Base-by-base conservation (phyloP, 1,140 invertebrate genomes). In the Cotesia vestalis region DNA sequence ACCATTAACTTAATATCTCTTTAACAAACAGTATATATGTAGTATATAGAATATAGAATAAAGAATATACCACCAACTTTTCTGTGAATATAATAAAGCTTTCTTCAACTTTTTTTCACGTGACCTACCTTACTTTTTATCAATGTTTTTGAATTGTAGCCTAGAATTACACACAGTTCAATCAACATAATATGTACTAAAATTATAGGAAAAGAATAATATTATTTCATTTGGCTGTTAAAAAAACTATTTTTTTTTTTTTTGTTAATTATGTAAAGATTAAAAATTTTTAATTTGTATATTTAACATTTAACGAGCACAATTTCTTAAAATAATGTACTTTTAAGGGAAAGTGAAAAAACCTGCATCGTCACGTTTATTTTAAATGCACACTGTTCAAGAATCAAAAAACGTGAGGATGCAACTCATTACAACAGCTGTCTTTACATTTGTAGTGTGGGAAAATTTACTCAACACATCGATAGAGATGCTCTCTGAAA, bases 341-440 rank as follows among this genome's bases (percentile, higher is more conserved):
- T 20, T 59, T 59, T 20, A 40, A 17, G 69, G 66, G 66, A 75
- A 64, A 60, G 6, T 20, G 36, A 46, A 46, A 63, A 71, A 84
- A 84, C 76, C 77, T 85, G 84, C 84, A 81, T 79, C 80, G 82
- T 86, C 85, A 86, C 82, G 81, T 79, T 77, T 73, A 75, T 73
- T 61, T 69, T 71, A 8, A 46, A 69, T 46, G 57, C 36, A 57
- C 68, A 70, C 63, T 69, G 73, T 20, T 60, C 34, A 17, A 53
- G 66, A 9, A 27, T 64, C 52, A 63, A 64, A 71, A 76, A 76
- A 84, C 83, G 84, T 85, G 84, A 85, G 85, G 83, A 84, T 86
- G 84, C 84, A 86, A 86, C 83, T 86, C 84, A 86, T 86, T 86
- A 86, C 78, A 79, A 82, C 84, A 86, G 84, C 84, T 85, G 83